A percentile compares a stretch with the other conserved stretches of the same genome.
Evolutionary conservation across 1,140 invertebrate species (phyloP).

Genomic region (Armadillidium nasatum): DNA sequence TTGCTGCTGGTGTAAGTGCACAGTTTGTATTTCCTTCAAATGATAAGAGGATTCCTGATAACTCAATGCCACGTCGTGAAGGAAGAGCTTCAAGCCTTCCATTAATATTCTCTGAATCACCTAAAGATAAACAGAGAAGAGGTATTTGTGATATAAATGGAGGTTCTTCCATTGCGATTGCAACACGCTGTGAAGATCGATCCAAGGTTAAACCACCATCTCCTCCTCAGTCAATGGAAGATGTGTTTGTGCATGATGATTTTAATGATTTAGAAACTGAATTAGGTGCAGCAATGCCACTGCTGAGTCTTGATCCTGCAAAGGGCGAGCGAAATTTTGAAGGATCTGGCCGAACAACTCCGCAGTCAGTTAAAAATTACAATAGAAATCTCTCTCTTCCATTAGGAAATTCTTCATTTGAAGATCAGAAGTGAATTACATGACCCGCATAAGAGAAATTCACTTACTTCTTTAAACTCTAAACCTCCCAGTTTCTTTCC

Average conservation of each 20-base stretch:
- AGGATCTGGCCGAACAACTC: not conserved
- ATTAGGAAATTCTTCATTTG: not conserved
- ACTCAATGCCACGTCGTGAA: slow-evolving; percentile 19
- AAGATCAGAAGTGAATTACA: not conserved
- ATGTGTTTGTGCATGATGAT: not conserved
- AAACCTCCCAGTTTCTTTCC: not conserved
- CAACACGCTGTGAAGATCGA: not conserved
- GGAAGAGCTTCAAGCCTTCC: not conserved
- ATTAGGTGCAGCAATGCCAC: not conserved
- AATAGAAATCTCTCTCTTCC: not conserved
- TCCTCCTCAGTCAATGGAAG: not conserved
- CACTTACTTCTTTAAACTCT: not conserved
- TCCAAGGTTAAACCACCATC: not conserved
- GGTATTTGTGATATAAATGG: no score
- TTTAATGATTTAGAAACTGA: not conserved
- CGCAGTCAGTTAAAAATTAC: not conserved
- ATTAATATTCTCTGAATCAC: not conserved
- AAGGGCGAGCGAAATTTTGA: not conserved
- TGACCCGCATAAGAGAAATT: not conserved
- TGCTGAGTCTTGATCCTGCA: not conserved
- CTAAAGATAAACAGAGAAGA: not conserved
- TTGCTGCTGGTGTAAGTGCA: slow-evolving; percentile 44
- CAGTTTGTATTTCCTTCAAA: slow-evolving; percentile 34
- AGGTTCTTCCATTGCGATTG: no score
- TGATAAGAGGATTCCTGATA: not conserved